phyloP scores from a whole-genome alignment of 2,113 vertebrate species.

The Taurulus bubalis region DNA sequence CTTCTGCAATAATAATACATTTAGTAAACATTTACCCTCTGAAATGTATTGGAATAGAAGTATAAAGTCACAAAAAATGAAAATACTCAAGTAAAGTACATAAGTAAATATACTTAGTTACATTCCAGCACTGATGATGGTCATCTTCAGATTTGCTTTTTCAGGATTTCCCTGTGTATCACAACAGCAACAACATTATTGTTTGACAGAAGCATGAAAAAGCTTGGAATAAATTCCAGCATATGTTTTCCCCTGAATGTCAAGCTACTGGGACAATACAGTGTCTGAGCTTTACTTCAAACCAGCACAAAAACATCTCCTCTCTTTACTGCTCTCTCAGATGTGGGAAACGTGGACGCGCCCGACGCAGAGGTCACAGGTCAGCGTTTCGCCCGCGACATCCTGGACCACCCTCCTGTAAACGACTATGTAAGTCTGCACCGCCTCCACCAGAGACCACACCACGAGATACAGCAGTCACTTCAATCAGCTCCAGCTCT shows the following conservation, averaged over 20 bases:
- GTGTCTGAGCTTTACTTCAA: constrained; percentile 22
- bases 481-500: constrained; percentile 66
- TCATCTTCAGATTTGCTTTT: constrained; percentile 27
- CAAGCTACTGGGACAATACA: constrained; percentile 40
- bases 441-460: constrained; percentile 40
- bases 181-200: constrained; percentile 39
- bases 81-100: not conserved
- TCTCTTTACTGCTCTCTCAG: constrained; percentile 42
- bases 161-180: constrained; percentile 12
- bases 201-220: constrained; percentile 39
- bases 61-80: not conserved
- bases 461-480: constrained; percentile 47
- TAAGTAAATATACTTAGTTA: not conserved
- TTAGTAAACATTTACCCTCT: not conserved
- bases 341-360: constrained; percentile 68
- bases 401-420: constrained; percentile 74
- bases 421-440: constrained; percentile 83
- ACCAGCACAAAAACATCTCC: constrained; percentile 12
- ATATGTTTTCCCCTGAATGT: constrained; percentile 41
- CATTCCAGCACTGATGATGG: not conserved
- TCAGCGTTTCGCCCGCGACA: constrained; percentile 80
- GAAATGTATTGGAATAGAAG: not conserved
- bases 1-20: not conserved
- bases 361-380: constrained; percentile 71
- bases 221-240: constrained; percentile 29